Conservation (phyloP, 2,113 vertebrate genomes). For the Catharus minimus region DNA sequence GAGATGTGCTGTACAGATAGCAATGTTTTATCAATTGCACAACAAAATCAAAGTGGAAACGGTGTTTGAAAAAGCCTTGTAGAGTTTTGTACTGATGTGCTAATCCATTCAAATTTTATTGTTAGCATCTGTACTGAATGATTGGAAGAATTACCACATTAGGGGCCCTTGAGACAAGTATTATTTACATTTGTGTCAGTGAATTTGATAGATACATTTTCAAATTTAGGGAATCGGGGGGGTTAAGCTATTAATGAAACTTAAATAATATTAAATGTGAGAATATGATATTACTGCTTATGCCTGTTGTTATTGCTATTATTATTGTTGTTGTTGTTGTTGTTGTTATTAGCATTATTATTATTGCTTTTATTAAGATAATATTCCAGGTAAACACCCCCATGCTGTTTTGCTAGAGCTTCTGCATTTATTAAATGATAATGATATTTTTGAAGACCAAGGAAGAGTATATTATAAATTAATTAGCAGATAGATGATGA, state of each 20-base stretch:
- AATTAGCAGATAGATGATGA: not conserved
- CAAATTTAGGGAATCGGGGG: not conserved
- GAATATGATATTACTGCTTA: not conserved
- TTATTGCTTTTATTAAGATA: not conserved
- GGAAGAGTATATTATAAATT: not conserved
- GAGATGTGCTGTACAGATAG: not conserved
- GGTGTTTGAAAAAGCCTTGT: not conserved
- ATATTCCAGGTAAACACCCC: not conserved
- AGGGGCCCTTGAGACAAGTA: not conserved
- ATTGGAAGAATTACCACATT: not conserved
- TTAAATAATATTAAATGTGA: not conserved
- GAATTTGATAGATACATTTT: not conserved
- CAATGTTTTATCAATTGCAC: not conserved
- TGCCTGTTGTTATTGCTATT: not conserved
- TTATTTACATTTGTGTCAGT: not conserved
- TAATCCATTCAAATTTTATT: not conserved
- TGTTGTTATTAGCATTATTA: not conserved
- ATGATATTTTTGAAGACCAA: not conserved
- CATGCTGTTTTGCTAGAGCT: not conserved
- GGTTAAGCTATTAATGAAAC: not conserved
- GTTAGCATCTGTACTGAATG: conserved; percentile 14
- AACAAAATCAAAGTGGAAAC: not conserved
- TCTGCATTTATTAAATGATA: not conserved
- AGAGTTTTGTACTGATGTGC: not conserved
- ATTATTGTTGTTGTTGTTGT: not conserved